Base-by-base conservation (phyloP, 2,888 invertebrate species). In the Catocala nupta region DNA sequence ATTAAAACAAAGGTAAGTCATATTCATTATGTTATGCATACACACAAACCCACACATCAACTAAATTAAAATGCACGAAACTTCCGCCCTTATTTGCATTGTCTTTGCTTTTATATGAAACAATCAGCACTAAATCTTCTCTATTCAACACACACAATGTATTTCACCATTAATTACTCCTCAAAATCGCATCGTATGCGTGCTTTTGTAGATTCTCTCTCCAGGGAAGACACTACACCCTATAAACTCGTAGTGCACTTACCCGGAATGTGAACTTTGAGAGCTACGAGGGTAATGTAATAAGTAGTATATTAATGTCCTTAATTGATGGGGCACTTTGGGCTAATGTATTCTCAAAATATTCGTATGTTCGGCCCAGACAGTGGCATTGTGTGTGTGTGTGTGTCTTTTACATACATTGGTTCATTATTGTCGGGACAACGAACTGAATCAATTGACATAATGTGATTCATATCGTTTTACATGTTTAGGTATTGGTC, bases 1-100 rank as follows among this genome's bases (percentile, higher is more conserved):
- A 93, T 94, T 61, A 85, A 90, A 79, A 91, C 93, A 59, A 90
- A 85, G 88, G 93, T 93, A 71, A 87, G 88, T 76, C 0, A 39
- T 0, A 56, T 5, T 33, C 11, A 4, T 44, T 11, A 13, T 25
- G 8, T 25, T 25, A 25, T 25, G 25, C 25, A 25, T 25, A 25
- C 25, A 25, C 25, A 25, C 25, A 4, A 25, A 25, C 25, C 25
- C 4, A 25, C 4, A 25, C 25, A 25, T 4, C 4, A 4, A 25
- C 25, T 3, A 25, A 25, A 25, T 1, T 25, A 3, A 25, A 25
- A 25, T 25, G 25, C 1, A 25, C 25, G 25, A 25, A 25, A 25
- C 4, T 25, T 39, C 36, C 6, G 9, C 36, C 36, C 8, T 39
- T 7, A 39, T 6, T 25, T 25, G 25, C 36, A 9, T 39, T 39